Base-by-base conservation (phyloP, 37 sponge, comb jelly and placozoan species). In the Amphimedon queenslandica region DNA sequence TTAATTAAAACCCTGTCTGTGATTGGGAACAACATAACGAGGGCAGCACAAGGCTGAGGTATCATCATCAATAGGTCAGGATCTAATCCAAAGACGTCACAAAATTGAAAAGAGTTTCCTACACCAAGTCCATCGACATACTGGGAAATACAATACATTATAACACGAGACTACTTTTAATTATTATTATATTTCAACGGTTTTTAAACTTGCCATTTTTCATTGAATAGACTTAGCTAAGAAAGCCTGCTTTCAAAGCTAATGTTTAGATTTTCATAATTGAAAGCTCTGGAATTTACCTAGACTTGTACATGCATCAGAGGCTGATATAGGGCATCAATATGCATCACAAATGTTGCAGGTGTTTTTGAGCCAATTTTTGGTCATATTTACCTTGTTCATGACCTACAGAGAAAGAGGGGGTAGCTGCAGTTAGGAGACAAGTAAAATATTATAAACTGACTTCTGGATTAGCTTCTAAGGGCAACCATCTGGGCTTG, bases 391-490 rank as follows among this genome's bases (percentile, higher is more conserved):
- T 32, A 88, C 84, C 80, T 93, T 93, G 79, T 93, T 93, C 83
- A 93, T 94, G 21, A 86, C 94, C 83, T 89, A 69, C 55, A 27
- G 64, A 37, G 37, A 31, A 38, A 18, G 2, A 11, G 2, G 34
- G 42, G 42, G 2, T 2, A 37, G 41, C 61, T 28, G 25, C 57
- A 76, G 35, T 73, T 60, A 8, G 33, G 13, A 6, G 20, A 16
- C 55, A 47, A 70, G 10, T 51, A 11, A 29, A 3, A 67, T 21
- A 18, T 28, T 74, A 2, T 16, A 57, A 4, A 29, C 92, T 83
- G n/a, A 96, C 96, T 28, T 96, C 99, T 23, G 99, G 99, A 84
- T 98, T 98, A 1, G 93, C 82, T 71, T 98, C 99, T 73, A 98
- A 58, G 6, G 99, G 99, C 4, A 98, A 67, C 97, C 97, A 96